These are phyloP conservation scores for Drosophila seguyi DNA, from an alignment of 1,140 invertebrate genomes.

Conservation along the genomic window DNA sequence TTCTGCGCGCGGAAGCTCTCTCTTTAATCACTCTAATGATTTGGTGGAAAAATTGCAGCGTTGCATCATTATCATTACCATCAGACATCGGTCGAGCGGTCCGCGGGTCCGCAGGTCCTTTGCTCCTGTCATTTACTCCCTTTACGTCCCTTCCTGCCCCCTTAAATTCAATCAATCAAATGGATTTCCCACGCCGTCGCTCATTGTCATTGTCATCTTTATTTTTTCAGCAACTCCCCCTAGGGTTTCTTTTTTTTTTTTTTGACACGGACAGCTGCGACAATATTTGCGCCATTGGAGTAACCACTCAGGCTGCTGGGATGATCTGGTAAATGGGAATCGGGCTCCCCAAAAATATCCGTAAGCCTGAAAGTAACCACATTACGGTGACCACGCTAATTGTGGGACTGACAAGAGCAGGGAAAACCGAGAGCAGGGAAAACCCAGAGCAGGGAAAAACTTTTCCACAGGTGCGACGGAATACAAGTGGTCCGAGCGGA, in stretches of 20 bases:
- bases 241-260: conserved; percentile 2
- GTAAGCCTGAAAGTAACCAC: conserved; percentile 26
- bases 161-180: conserved; percentile 81
- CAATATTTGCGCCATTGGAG: conserved; percentile 47
- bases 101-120: neutral
- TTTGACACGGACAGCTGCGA: conserved; percentile 28
- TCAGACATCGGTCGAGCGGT: conserved; percentile 8
- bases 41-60: conserved; percentile 36
- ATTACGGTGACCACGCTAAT: conserved; percentile 72
- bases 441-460: neutral
- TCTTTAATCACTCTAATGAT: conserved; percentile 56
- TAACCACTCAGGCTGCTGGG: conserved; percentile 23
- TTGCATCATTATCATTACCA: conserved; percentile 37
- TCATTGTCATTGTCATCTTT: conserved; percentile 48
- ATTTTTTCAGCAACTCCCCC: conserved; percentile 16
- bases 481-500: conserved; percentile 9
- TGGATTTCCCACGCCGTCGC: conserved; percentile 39
- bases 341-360: neutral
- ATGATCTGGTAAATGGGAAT: conserved; percentile 10
- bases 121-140: conserved; percentile 22
- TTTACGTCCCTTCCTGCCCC: conserved; percentile 29
- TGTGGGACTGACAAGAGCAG: conserved; percentile 49
- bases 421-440: neutral
- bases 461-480: conserved; percentile 14
- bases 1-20: conserved; percentile 1